Conservation (phyloP, 2,113 vertebrate species). For the Oryzias curvinotus region DNA sequence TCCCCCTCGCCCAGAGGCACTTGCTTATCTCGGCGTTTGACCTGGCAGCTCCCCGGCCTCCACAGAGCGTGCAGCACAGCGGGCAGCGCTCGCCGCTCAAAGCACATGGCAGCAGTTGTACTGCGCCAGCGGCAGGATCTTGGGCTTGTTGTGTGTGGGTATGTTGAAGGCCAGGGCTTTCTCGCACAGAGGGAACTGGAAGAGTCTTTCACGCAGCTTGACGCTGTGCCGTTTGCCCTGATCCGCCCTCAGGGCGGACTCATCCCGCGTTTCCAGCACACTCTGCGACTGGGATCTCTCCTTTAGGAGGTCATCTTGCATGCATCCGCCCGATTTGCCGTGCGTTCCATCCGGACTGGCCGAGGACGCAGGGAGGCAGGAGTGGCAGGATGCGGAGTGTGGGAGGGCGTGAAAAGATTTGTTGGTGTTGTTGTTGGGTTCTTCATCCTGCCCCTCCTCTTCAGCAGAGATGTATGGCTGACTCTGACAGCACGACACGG, state of each 20-base stretch:
- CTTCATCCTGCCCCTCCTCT: slow-evolving; percentile 1
- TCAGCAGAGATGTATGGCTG: slow-evolving; percentile 17
- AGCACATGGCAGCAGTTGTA: slow-evolving; percentile 91
- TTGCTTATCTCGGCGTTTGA: slow-evolving; percentile 5
- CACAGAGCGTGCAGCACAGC: neutral
- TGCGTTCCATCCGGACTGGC: slow-evolving; percentile 36
- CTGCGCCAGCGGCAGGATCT: slow-evolving; percentile 85
- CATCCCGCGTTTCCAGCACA: slow-evolving; percentile 36
- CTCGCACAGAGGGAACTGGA: slow-evolving; percentile 81
- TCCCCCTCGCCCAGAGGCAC: neutral
- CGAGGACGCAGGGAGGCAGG: slow-evolving; percentile 31
- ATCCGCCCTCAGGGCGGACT: slow-evolving; percentile 61
- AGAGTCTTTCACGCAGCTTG: slow-evolving; percentile 77
- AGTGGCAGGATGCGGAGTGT: slow-evolving; percentile 9
- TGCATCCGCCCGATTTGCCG: slow-evolving; percentile 10
- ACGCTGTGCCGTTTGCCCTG: slow-evolving; percentile 77
- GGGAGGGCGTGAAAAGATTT: slow-evolving; percentile 34
- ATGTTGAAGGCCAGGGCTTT: slow-evolving; percentile 81
- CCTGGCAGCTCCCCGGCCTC: slow-evolving; percentile 6
- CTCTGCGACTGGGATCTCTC: slow-evolving; percentile 35
- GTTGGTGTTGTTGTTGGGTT: slow-evolving; percentile 74
- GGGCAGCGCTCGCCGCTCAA: slow-evolving; percentile 44
- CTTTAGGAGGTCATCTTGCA: slow-evolving; percentile 38
- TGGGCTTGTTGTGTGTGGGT: slow-evolving; percentile 81
- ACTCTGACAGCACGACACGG: slow-evolving; percentile 66